Evolutionary conservation across 2,797 vertebrate species (phyloP).

Genomic region (Poeciliopsis infans): DNA sequence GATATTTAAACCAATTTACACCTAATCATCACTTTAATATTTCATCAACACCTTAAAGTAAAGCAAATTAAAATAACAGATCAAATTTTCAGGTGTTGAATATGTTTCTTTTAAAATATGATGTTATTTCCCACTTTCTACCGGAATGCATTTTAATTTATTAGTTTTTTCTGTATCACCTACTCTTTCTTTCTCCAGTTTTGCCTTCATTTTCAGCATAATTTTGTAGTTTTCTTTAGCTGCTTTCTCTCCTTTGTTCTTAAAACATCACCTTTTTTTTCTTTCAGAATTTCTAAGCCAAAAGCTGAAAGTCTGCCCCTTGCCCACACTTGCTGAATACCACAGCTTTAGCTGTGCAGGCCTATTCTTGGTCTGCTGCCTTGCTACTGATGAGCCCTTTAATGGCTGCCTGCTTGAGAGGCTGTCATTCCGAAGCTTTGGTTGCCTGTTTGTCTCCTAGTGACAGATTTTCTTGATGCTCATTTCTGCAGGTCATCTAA

Average conservation of each 20-base stretch:
- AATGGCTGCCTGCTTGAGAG: conserved; percentile 35
- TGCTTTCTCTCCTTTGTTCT: neutral
- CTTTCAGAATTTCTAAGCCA: neutral
- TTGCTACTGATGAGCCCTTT: conserved; percentile 36
- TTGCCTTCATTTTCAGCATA: neutral
- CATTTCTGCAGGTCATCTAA: conserved; percentile 21
- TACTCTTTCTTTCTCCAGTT: neutral
- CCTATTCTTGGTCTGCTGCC: conserved; percentile 35
- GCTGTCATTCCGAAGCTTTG: conserved; percentile 27
- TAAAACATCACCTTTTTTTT: neutral
- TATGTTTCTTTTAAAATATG: neutral
- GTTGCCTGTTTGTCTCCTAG: conserved; percentile 16
- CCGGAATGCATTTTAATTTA: neutral
- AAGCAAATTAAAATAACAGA: neutral
- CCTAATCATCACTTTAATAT: neutral
- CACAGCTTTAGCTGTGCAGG: conserved; percentile 46
- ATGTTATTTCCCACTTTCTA: neutral
- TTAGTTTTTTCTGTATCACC: neutral
- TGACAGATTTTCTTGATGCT: conserved; percentile 10
- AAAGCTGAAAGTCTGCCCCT: conserved; percentile 37
- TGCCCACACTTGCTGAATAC: conserved; percentile 73
- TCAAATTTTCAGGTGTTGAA: neutral
- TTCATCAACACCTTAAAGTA: neutral
- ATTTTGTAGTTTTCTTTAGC: neutral
- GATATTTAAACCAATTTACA: neutral